A percentile compares a stretch with the other conserved stretches of the same genome.
phyloP scores from a whole-genome alignment of 2,797 vertebrate genomes.

The Spatula versicolor region DNA sequence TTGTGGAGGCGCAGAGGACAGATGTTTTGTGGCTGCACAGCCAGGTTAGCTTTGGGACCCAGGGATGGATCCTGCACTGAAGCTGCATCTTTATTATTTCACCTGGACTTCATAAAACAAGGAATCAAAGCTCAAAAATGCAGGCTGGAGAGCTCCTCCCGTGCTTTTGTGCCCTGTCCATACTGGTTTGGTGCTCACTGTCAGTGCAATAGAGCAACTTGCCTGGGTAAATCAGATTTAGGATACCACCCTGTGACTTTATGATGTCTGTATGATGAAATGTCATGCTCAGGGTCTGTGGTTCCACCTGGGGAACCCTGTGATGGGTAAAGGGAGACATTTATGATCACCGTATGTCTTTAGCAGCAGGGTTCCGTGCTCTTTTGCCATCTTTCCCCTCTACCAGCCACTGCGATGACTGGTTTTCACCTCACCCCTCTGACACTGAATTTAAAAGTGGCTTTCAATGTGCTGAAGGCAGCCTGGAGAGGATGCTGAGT shows the following conservation, averaged over 20 bases:
- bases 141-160: not conserved
- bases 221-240: not conserved
- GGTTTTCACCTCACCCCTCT: not conserved
- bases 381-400: not conserved
- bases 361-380: not conserved
- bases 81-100: not conserved
- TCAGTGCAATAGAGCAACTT: not conserved
- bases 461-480: not conserved
- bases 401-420: accelerated
- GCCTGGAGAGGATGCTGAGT: not conserved
- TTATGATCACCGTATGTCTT: not conserved
- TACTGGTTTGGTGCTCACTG: not conserved
- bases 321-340: not conserved
- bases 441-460: not conserved
- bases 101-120: not conserved
- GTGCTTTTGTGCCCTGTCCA: not conserved
- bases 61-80: not conserved
- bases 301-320: not conserved
- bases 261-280: not conserved
- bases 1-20: not conserved
- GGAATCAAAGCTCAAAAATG: not conserved
- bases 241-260: not conserved
- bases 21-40: not conserved
- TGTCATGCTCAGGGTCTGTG: not conserved
- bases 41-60: not conserved